A percentile compares a stretch with the other conserved stretches of the same genome.
Conservation (phyloP, 1,140 invertebrate genomes). For the Ceratina calcarata region DNA sequence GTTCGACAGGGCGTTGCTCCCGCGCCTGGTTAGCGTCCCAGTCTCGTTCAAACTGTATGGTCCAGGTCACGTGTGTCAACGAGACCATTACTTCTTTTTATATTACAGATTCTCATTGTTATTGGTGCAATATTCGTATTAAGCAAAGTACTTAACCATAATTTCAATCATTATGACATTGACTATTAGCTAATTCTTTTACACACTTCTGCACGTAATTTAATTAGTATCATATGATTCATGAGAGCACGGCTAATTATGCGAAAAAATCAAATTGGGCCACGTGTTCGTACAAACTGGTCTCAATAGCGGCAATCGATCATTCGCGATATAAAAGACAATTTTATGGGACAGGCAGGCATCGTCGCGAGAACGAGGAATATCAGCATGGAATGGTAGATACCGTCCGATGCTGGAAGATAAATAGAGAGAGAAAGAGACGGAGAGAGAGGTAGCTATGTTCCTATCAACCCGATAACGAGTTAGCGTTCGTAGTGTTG, state of each 20-base stretch:
- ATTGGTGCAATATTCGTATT: no score
- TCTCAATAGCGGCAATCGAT: constrained; percentile 18
- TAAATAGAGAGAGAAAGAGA: no score
- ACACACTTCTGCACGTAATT: no score
- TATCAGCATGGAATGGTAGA: constrained; percentile 46
- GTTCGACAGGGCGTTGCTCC: constrained; percentile 21
- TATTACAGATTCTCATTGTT: no score
- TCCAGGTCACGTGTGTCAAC: no score
- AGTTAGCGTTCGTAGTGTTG: constrained; percentile 76
- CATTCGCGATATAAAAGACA: constrained; percentile 39
- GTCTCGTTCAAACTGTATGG: no score
- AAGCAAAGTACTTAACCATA: no score
- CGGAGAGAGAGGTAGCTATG: constrained; percentile 45
- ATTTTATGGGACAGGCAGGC: constrained; percentile 30
- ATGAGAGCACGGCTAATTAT: no score
- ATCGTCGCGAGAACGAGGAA: constrained; percentile 25
- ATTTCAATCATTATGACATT: no score
- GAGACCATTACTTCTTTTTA: no score
- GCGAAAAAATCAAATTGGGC: neutral
- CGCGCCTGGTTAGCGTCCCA: neutral
- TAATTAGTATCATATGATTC: no score
- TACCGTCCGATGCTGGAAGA: constrained; percentile 17
- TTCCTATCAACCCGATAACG: constrained; percentile 77
- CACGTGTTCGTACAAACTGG: neutral
- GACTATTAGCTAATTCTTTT: no score